Evolutionary conservation across 2,797 vertebrate species (phyloP), one percentile per base, ranked within the genome.

Genomic region (Paedocypris micromegethes): DNA sequence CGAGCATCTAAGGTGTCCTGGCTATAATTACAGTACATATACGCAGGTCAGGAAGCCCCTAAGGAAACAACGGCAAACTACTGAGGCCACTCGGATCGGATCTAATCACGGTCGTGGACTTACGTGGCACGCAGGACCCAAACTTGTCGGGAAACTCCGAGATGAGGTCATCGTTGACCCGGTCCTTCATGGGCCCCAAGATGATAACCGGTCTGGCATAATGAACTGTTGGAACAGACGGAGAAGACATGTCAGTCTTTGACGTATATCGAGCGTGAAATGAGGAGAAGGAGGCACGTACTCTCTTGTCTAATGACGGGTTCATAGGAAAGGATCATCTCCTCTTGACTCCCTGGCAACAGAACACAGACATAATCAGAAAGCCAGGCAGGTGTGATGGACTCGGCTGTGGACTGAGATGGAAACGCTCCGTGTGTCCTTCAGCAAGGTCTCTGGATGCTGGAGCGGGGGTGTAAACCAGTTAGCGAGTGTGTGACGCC

Each of bases 61-160:
- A 23, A 23, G 23, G 23, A 23, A 23, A 23, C 23, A 23, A 23
- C 23, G 23, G 23, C 23, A 23, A 23, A 23, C 23, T 23, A 23
- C 23, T 23, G 23, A 23, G 1, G 37, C 6, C 9, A 68, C 48
- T 8, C 3, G 9, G 38, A 39, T 3, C 9, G 48, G 6, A 58
- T 42, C 47, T 9, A 50, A 61, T 37, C 5, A 37, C 41, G 50
- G 38, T 51, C 9, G 40, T 2, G 39, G 81, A 96, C 96, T 94
- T 88, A 98, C 96, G 96, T 81, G 96, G 96, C 60, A 98, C 96
- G 72, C 96, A 98, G 0, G 95, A 98, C 50, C 96, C 95, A 86
- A 98, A 98, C 81, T 98, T 98, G 76, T 98, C 94, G 38, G 96
- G 96, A 77, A 96, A 98, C 81, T 98, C 96, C 2, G 93, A 97